Evolutionary conservation across 2,888 invertebrate genomes (phyloP), one percentile per base, ranked within the genome.

Genomic region (Dasysyrphus tricinctus): DNA sequence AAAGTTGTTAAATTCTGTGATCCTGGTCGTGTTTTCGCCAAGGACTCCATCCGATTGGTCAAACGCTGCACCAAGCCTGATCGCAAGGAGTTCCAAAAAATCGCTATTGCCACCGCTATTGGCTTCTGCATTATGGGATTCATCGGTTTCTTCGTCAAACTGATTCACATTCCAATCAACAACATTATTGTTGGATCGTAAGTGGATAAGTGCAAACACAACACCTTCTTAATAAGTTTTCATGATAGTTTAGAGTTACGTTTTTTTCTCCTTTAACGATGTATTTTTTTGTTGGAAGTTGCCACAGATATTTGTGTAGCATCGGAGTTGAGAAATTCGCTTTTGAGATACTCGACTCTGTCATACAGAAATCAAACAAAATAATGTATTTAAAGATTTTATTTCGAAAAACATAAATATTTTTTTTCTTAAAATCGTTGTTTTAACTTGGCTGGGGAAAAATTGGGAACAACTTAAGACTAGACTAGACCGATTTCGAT

Each of bases 81-180:
- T 93, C 96, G 99, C 91, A 98, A 98, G 96, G 99, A 99, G 93
- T 99, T 99, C 93, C 99, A 99, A 93, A 99, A 99, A 94, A 99
- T 99, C 91, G 99, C 99, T 34, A 97, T 99, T 90, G 99, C 99
- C 77, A 99, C 99, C 83, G 99, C 99, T 5, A 98, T 99, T 91
- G 99, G 99, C 79, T 99, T 99, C 94, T 98, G 98, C 93, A 99
- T 99, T 93, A 99, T 99, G 99, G 99, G 99, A 78, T 99, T 99
- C 94, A 99, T 99, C 92, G 99, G 99, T 90, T 99, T 99, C 94
- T 99, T 99, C 90, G 99, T 99, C 47, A 99, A 99, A 94, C 94
- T 99, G 90, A 99, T 99, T 93, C 99, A 99, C 93, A 99, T 99
- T 93, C 99, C 99, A 88, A 99, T 99, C 93, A 98, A 98, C 93